A percentile compares a stretch with the other conserved stretches of the same genome.
These are phyloP conservation scores for Petrocephalus schoutedeni DNA, from an alignment of 2,797 vertebrate genomes.

Conservation along the genomic window DNA sequence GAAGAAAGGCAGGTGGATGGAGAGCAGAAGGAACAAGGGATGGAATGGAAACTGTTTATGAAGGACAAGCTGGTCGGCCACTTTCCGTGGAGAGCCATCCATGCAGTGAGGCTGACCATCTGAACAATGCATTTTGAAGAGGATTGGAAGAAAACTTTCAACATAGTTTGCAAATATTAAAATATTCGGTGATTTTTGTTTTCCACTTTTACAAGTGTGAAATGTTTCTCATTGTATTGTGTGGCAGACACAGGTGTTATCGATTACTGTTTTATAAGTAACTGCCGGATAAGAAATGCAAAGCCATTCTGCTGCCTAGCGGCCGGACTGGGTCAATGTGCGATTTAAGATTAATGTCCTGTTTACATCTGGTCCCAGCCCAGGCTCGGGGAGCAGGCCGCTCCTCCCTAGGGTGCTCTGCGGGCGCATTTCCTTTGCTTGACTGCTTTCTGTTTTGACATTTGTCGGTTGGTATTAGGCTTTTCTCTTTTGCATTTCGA, in stretches of 20 bases:
- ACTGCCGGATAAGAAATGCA: not conserved
- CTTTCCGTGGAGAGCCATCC: not conserved
- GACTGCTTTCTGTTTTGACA: conserved; percentile 8
- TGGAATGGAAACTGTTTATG: not conserved
- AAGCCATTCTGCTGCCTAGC: not conserved
- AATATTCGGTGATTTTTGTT: not conserved
- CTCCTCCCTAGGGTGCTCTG: not conserved
- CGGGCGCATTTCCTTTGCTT: not conserved
- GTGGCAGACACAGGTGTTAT: not conserved
- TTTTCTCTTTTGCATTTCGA: not conserved
- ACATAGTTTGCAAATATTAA: not conserved
- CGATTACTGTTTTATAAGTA: not conserved
- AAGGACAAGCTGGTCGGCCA: not conserved
- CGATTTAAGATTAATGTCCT: not conserved
- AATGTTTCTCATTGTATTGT: not conserved
- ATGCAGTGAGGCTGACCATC: not conserved
- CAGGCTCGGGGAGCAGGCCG: not conserved
- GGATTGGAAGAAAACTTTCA: not conserved
- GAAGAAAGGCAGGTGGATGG: not conserved
- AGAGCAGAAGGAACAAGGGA: not conserved
- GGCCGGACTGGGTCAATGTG: not conserved
- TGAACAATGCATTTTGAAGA: not conserved
- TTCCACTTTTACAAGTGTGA: not conserved
- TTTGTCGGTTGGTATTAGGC: not conserved
- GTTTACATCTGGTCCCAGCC: not conserved